These are phyloP conservation scores for Hassar affinis DNA, from an alignment of 2,113 vertebrate species.

Conservation along the genomic window DNA sequence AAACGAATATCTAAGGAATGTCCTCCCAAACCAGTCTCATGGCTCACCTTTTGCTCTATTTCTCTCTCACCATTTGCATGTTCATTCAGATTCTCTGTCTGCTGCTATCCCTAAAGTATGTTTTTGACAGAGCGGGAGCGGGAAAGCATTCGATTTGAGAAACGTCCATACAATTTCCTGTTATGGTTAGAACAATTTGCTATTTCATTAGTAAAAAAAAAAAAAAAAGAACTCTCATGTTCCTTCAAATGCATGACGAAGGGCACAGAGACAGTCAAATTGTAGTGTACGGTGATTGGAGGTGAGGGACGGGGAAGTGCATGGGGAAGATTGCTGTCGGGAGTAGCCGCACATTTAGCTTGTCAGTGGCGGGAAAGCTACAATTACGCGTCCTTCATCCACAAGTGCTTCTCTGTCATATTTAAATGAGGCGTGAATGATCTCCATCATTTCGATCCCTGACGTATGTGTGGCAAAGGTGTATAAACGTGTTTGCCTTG, in stretches of 20 bases:
- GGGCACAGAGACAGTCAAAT: constrained; percentile 81
- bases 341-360: constrained; percentile 79
- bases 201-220: constrained; percentile 42
- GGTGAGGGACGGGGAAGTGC: constrained; percentile 69
- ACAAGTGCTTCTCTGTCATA: constrained; percentile 88
- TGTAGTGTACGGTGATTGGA: constrained; percentile 77
- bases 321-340: constrained; percentile 78
- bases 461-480: constrained; percentile 63
- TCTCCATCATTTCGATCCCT: constrained; percentile 71
- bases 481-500: constrained; percentile 19
- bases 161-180: background rate
- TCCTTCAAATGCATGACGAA: constrained; percentile 26
- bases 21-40: background rate
- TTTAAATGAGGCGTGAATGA: constrained; percentile 82
- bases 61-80: background rate
- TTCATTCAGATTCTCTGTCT: background rate
- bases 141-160: background rate
- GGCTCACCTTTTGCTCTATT: background rate
- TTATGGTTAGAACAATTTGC: constrained; percentile 41
- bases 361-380: constrained; percentile 85
- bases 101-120: background rate
- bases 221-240: constrained; percentile 30
- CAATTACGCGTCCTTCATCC: constrained; percentile 89
- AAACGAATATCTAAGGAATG: background rate
- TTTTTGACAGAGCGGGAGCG: background rate